Percentiles rank a stretch among this genome's conserved stretches.
Conservation (phyloP, 2,113 vertebrate species). For the Stercorarius parasiticus region DNA sequence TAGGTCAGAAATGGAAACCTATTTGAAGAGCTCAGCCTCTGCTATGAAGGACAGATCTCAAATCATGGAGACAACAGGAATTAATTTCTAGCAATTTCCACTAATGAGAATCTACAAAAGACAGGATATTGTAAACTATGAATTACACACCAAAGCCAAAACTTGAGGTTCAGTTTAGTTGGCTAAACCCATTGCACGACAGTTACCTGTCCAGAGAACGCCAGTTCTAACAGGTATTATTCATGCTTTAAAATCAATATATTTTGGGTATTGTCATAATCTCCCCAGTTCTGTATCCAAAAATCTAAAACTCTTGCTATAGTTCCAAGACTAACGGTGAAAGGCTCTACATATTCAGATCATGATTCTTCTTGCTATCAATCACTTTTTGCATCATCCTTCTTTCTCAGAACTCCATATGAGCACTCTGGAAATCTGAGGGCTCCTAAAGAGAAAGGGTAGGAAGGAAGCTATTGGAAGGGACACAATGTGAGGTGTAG, state of each 20-base stretch:
- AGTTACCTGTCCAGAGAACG: not conserved
- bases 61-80: not conserved
- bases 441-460: not conserved
- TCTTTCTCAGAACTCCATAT: not conserved
- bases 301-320: not conserved
- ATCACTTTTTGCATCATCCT: not conserved
- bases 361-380: not conserved
- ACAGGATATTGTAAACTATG: not conserved
- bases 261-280: not conserved
- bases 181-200: not conserved
- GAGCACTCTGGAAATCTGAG: not conserved
- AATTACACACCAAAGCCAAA: not conserved
- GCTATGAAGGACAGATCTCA: not conserved
- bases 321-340: not conserved
- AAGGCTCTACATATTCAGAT: not conserved
- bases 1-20: not conserved
- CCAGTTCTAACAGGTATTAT: not conserved
- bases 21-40: not conserved
- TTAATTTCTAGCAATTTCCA: not conserved
- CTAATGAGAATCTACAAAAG: not conserved
- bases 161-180: not conserved
- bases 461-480: not conserved
- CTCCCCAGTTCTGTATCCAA: not conserved
- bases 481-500: fast-evolving
- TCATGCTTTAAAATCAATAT: not conserved